Percentiles rank a stretch among this genome's conserved stretches.
Conservation (phyloP, 2,113 vertebrate genomes). For the Myrmecophaga tridactyla region DNA sequence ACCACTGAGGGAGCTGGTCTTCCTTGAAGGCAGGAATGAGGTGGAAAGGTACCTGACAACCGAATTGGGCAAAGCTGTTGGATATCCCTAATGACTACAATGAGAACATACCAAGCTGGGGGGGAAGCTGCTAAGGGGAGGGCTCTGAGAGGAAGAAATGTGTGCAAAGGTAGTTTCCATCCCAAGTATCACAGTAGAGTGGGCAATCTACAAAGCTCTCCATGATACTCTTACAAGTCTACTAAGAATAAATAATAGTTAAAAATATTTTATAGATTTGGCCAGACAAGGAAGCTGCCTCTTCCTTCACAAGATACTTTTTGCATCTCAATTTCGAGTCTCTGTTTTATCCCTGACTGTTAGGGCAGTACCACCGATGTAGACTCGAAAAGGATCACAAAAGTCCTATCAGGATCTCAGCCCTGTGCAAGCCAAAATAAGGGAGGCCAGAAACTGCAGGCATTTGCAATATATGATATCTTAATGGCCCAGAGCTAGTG, state of each 20-base stretch:
- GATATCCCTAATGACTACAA: not conserved
- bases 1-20: no score
- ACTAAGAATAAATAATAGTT: not conserved
- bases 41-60: not conserved
- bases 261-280: not conserved
- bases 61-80: fast-evolving
- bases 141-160: fast-evolving
- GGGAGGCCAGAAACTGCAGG: not conserved
- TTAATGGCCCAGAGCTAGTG: not conserved
- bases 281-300: not conserved
- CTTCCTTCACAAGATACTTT: not conserved
- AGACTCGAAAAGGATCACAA: not conserved
- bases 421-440: not conserved
- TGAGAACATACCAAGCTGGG: fast-evolving
- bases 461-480: not conserved
- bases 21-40: not conserved
- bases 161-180: not conserved
- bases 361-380: not conserved
- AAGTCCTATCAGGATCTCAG: not conserved
- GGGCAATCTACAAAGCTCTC: not conserved
- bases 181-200: not conserved
- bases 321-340: not conserved
- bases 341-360: not conserved
- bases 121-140: not conserved
- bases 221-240: not conserved